Base-by-base conservation (phyloP, 2,888 invertebrate species). In the Chorisops tibialis region DNA sequence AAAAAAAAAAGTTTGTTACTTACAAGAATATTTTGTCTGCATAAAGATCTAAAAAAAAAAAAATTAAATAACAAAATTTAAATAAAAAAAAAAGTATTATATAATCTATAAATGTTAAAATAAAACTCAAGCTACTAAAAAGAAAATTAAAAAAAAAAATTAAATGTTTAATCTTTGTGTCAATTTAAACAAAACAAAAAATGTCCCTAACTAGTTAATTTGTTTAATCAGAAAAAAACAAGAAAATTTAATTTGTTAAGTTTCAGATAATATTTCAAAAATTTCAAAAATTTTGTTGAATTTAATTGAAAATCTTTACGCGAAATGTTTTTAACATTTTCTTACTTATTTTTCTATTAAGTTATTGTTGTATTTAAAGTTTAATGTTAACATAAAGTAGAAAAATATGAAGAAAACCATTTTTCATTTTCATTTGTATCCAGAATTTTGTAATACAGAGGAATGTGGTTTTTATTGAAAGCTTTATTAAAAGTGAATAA, bases 201-300 rank as follows among this genome's bases (percentile, higher is more conserved):
- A 12, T 9, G 7, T 21, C n/a, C n/a, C n/a, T n/a, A n/a, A n/a
- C n/a, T n/a, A n/a, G n/a, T n/a, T n/a, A n/a, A n/a, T n/a, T n/a
- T n/a, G n/a, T 22, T 47, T 21, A 47, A 50, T 21, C n/a, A 54
- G 22, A 14, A n/a, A 50, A 9, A 21, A 48, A 19, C 7, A 50
- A 16, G 11, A 35, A 37, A 51, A 37, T 35, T 38, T 3, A 47
- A n/a, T 39, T 19, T 22, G 39, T 54, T 54, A 41, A 41, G 41
- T 54, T 54, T 54, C 52, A 54, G 52, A 54, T 54, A 30, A 7
- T 30, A n/a, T n/a, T n/a, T n/a, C n/a, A n/a, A n/a, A n/a, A n/a
- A n/a, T n/a, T 30, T 30, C 30, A 30, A 7, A 7, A 30, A 9
- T 30, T 30, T 1, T 9, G 30, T 30, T 30, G 9, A 30, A 30